Evolutionary conservation across 2,888 invertebrate genomes (phyloP).

Genomic region (Melinaea marsaeus): DNA sequence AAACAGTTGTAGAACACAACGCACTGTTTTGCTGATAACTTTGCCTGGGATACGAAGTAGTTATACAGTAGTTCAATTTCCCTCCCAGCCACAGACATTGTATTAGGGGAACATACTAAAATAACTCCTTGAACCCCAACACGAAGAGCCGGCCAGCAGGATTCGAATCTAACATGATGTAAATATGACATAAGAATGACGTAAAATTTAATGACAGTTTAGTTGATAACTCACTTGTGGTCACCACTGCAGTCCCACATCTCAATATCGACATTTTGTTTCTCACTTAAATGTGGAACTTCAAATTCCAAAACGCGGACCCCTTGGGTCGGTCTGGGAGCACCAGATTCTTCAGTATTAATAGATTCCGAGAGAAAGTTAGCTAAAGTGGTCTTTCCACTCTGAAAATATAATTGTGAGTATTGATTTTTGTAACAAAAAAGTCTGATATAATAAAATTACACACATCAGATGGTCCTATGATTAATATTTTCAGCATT

Average conservation of each 20-base stretch:
- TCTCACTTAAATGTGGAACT: conserved; percentile 78
- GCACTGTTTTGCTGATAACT: conserved; percentile 81
- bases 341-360: conserved; percentile 79
- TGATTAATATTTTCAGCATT: conserved; percentile 73
- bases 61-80: conserved; percentile 81
- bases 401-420: conserved; percentile 69
- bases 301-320: conserved; percentile 88
- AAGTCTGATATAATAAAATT: conserved; percentile 13
- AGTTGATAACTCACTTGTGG: conserved; percentile 72
- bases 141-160: conserved; percentile 87
- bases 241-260: conserved; percentile 90
- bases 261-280: conserved; percentile 83
- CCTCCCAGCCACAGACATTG: conserved; percentile 67
- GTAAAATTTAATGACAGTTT: neutral
- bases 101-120: conserved; percentile 80
- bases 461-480: conserved; percentile 77
- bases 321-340: conserved; percentile 83
- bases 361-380: conserved; percentile 83
- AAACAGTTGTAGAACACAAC: conserved; percentile 79
- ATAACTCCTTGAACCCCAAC: conserved; percentile 83
- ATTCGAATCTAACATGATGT: conserved; percentile 78
- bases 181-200: neutral
- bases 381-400: conserved; percentile 83
- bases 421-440: neutral
- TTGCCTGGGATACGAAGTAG: conserved; percentile 83